Evolutionary conservation across 2,797 vertebrate genomes (phyloP).

Genomic region (Sus cebifrons): DNA sequence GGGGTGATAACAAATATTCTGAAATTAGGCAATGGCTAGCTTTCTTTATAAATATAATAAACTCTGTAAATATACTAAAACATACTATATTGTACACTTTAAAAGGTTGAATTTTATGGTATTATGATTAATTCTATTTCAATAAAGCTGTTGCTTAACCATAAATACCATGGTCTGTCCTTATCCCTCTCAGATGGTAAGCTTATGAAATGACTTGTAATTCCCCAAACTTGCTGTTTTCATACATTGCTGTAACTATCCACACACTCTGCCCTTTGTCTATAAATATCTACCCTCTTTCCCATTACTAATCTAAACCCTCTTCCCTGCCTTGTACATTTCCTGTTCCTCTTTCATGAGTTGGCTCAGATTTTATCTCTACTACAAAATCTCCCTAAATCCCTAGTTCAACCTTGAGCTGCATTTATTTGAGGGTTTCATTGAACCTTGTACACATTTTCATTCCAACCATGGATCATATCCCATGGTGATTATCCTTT

Average conservation of each 20-base stretch:
- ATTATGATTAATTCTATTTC: not conserved
- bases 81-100: not conserved
- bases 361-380: not conserved
- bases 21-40: not conserved
- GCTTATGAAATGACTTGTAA: not conserved
- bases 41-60: not conserved
- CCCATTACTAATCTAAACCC: not conserved
- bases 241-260: not conserved
- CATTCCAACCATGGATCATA: not conserved
- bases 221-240: conserved; percentile 13
- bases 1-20: not conserved
- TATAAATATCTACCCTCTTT: not conserved
- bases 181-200: not conserved
- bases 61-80: not conserved
- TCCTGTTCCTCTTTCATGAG: conserved; percentile 20
- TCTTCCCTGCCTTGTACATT: not conserved
- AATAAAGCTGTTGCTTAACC: conserved; percentile 12
- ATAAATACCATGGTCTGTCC: not conserved
- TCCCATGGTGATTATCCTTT: not conserved
- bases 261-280: not conserved
- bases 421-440: not conserved
- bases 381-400: not conserved
- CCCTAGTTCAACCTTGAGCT: not conserved
- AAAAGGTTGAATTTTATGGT: not conserved
- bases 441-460: not conserved